Evolutionary conservation across 2,113 vertebrate species (phyloP).

Genomic region (Eulemur rufifrons): DNA sequence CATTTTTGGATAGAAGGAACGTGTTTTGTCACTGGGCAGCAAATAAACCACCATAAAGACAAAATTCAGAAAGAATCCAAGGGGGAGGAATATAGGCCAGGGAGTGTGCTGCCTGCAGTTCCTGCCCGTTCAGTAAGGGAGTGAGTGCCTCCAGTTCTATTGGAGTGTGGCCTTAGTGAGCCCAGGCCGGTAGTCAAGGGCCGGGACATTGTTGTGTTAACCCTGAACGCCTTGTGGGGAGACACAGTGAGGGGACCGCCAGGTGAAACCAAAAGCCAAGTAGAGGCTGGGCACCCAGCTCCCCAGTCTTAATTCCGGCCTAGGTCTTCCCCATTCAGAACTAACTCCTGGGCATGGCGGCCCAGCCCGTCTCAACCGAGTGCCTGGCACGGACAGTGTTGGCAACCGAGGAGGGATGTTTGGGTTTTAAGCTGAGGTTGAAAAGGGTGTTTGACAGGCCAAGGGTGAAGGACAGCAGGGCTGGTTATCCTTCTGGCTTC

Average conservation of each 20-base stretch:
- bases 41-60: not conserved
- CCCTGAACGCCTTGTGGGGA: not conserved
- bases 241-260: not conserved
- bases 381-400: not conserved
- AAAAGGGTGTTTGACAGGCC: not conserved
- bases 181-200: not conserved
- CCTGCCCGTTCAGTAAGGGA: not conserved
- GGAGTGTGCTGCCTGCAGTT: not conserved
- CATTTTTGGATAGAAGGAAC: not conserved
- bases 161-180: not conserved
- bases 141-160: accelerated
- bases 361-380: not conserved
- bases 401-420: not conserved
- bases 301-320: not conserved
- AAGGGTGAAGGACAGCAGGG: not conserved
- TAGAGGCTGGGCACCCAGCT: not conserved
- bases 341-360: not conserved
- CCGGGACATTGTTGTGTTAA: not conserved
- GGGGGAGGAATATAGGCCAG: not conserved
- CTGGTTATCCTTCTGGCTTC: not conserved
- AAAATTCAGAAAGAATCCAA: not conserved
- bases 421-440: not conserved
- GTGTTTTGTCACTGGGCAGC: not conserved
- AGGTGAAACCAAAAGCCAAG: not conserved
- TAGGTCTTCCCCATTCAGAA: not conserved